Percentiles rank a stretch among this genome's conserved stretches.
Evolutionary conservation across 2,113 vertebrate genomes (phyloP).

Genomic region (Pedetes capensis): DNA sequence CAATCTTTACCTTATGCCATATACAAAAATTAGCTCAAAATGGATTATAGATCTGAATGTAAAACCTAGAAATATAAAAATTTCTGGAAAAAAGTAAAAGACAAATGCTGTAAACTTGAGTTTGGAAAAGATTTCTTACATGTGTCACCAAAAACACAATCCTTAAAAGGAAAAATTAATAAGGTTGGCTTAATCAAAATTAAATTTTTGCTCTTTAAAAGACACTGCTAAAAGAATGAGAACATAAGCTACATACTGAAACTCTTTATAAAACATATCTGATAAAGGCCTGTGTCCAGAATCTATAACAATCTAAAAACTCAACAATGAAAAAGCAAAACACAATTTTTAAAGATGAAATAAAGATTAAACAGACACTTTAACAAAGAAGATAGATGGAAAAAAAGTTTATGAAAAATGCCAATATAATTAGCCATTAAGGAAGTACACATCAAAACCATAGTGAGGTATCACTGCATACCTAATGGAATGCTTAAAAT

Average conservation of each 20-base stretch:
- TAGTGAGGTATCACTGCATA: not conserved
- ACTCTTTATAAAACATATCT: not conserved
- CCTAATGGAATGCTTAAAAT: not conserved
- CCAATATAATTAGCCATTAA: not conserved
- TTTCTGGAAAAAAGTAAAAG: not conserved
- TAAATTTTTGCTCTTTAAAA: constrained; percentile 4
- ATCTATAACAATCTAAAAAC: not conserved
- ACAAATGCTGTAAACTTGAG: not conserved
- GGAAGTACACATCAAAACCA: constrained; percentile 15
- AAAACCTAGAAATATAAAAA: not conserved
- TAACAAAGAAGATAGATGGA: constrained; percentile 9
- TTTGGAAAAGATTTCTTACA: constrained; percentile 2
- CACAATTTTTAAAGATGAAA: not conserved
- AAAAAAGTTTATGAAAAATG: not conserved
- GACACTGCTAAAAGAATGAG: not conserved
- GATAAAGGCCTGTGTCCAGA: not conserved
- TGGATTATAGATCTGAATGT: not conserved
- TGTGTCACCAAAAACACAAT: not conserved
- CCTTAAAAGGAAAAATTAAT: not conserved
- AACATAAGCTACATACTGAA: not conserved
- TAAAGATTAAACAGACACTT: constrained; percentile 7
- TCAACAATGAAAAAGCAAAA: constrained; percentile 12
- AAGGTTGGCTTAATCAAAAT: constrained; percentile 27
- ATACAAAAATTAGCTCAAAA: not conserved
- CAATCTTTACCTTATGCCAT: not conserved